A percentile compares a stretch with the other conserved stretches of the same genome.
Conservation (phyloP, 1,140 invertebrate species). For the Meloidogyne hapla region DNA sequence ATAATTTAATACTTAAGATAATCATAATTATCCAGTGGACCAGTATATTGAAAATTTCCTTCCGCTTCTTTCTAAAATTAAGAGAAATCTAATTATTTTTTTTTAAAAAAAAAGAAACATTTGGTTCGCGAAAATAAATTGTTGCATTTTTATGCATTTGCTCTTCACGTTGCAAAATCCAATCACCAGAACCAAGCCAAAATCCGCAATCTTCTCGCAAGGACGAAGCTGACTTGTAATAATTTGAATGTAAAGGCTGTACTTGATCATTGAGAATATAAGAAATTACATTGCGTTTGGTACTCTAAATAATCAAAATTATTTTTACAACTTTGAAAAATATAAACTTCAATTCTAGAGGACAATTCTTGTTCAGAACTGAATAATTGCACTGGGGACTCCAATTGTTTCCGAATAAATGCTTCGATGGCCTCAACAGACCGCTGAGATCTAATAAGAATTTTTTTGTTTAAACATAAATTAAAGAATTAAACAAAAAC, state of each 20-base stretch:
- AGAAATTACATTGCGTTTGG: constrained; percentile 86
- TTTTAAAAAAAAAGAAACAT: neutral
- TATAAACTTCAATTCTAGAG: constrained; percentile 46
- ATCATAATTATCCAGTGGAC: constrained; percentile 61
- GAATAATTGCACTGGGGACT: constrained; percentile 66
- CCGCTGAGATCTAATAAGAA: constrained; percentile 69
- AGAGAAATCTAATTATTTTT: no score
- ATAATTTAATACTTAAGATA: constrained; percentile 37
- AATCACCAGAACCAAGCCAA: constrained; percentile 86
- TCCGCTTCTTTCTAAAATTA: constrained; percentile 71
- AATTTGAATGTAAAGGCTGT: constrained; percentile 72
- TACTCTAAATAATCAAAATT: constrained; percentile 67
- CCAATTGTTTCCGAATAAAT: constrained; percentile 83
- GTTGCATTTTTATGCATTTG: constrained; percentile 64
- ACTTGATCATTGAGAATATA: constrained; percentile 80
- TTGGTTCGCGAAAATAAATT: neutral
- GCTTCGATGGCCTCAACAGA: constrained; percentile 81
- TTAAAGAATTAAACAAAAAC: neutral
- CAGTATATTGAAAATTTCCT: constrained; percentile 69
- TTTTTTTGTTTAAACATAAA: no score
- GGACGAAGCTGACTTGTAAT: constrained; percentile 69
- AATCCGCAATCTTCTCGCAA: constrained; percentile 94
- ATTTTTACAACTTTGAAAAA: constrained; percentile 33
- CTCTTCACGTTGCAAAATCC: constrained; percentile 65
- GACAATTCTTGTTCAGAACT: constrained; percentile 45